A percentile compares a stretch with the other conserved stretches of the same genome.
Conservation (phyloP, 2,888 invertebrate genomes). For the Chymomyza fuscimana region DNA sequence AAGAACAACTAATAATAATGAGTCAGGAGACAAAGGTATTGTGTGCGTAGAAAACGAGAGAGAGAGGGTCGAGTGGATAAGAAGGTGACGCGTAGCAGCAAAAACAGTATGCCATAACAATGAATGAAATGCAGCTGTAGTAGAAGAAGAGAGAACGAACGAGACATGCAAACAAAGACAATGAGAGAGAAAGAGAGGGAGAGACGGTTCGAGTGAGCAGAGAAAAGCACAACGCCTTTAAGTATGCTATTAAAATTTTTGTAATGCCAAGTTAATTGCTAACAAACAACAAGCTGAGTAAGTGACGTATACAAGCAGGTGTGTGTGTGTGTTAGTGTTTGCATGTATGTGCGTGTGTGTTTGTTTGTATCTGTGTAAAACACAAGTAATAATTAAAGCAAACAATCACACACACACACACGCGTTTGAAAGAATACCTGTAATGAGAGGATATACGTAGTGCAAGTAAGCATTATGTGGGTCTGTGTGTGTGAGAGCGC, state of each 20-base stretch:
- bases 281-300: constrained; percentile 56
- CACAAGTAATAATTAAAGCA: constrained; percentile 53
- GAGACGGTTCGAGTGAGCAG: not conserved
- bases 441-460: not conserved
- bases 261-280: constrained; percentile 66
- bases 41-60: no score
- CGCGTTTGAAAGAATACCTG: not conserved
- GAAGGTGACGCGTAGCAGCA: not conserved
- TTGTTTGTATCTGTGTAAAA: not conserved
- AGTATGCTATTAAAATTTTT: constrained; percentile 64
- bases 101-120: not conserved
- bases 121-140: not conserved
- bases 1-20: not conserved
- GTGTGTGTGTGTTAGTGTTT: constrained; percentile 7
- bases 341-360: not conserved
- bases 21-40: not conserved
- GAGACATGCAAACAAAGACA: no score
- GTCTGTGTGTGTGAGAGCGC: constrained; percentile 10
- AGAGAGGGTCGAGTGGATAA: no score
- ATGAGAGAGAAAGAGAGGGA: not conserved
- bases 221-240: constrained; percentile 33
- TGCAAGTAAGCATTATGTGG: not conserved
- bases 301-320: not conserved
- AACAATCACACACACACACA: constrained; percentile 29
- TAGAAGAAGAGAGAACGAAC: no score